phyloP scores from a whole-genome alignment of 2,888 invertebrate species.

The Caenorhabditis sp. region DNA sequence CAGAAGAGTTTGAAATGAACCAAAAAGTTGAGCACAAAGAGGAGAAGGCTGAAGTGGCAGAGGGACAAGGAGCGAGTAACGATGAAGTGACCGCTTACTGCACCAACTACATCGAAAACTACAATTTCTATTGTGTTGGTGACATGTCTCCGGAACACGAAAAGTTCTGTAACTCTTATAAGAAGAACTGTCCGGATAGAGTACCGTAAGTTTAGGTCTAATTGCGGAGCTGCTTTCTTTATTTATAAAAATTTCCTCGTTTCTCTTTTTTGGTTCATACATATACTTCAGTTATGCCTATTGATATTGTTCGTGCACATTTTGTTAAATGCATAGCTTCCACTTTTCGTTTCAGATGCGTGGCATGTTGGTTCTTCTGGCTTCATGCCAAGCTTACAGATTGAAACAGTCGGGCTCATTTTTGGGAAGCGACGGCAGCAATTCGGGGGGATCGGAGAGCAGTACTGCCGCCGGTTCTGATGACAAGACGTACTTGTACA shows the following conservation, averaged over 20 bases:
- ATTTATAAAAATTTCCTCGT: background rate
- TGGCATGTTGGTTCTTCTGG: background rate
- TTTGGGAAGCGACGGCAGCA: conserved; percentile 36
- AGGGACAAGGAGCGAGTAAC: conserved; percentile 32
- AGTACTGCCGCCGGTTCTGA: conserved; percentile 13
- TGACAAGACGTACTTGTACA: conserved; percentile 55
- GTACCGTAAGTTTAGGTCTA: conserved; percentile 37
- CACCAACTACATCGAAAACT: conserved; percentile 69
- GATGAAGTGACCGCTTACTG: conserved; percentile 66
- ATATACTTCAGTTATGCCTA: background rate
- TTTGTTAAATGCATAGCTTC: background rate
- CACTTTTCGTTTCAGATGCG: background rate
- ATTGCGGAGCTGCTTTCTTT: background rate
- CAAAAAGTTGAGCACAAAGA: conserved; percentile 9
- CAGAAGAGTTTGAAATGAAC: conserved; percentile 39
- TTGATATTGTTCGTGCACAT: background rate
- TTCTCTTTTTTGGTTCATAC: background rate
- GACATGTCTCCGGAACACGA: conserved; percentile 58
- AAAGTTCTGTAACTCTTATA: conserved; percentile 69
- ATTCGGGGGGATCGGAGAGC: background rate
- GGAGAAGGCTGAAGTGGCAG: conserved; percentile 5
- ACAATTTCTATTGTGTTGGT: conserved; percentile 69
- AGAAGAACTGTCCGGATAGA: conserved; percentile 69
- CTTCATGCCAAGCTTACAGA: conserved; percentile 40
- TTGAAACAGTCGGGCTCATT: conserved; percentile 63